These are phyloP conservation scores for Holocentrus rufus DNA, from an alignment of 2,797 vertebrate genomes.

Conservation along the genomic window DNA sequence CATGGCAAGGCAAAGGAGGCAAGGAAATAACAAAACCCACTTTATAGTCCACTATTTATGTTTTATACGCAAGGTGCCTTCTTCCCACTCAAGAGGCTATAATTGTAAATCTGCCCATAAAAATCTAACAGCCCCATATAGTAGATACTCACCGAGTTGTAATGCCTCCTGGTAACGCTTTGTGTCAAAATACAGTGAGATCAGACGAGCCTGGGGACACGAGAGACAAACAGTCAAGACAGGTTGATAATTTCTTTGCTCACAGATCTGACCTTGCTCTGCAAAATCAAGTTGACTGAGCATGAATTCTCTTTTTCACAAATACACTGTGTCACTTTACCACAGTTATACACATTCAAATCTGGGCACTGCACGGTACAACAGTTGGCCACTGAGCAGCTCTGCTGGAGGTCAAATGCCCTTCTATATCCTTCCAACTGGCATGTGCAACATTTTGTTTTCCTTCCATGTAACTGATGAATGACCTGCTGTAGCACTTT, in stretches of 20 bases:
- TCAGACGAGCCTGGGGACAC: slow-evolving; percentile 89
- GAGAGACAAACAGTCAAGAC: background rate
- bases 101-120: background rate
- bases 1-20: too few species aligned
- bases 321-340: background rate
- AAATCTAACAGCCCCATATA: background rate
- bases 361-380: background rate
- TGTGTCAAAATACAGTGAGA: slow-evolving; percentile 98
- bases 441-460: too few species aligned
- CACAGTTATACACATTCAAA: background rate
- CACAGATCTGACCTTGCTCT: background rate
- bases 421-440: too few species aligned
- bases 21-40: background rate
- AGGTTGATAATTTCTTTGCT: background rate
- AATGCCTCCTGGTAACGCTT: slow-evolving; percentile 97
- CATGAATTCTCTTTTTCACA: too few species aligned
- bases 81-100: background rate
- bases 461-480: too few species aligned
- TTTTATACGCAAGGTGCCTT: background rate
- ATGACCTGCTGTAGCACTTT: too few species aligned
- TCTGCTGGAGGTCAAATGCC: too few species aligned
- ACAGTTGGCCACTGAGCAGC: too few species aligned
- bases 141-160: slow-evolving; percentile 88
- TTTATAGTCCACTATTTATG: background rate
- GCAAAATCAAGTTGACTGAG: background rate